phyloP scores from a whole-genome alignment of 2,888 invertebrate genomes.

The Buathra laborator region DNA sequence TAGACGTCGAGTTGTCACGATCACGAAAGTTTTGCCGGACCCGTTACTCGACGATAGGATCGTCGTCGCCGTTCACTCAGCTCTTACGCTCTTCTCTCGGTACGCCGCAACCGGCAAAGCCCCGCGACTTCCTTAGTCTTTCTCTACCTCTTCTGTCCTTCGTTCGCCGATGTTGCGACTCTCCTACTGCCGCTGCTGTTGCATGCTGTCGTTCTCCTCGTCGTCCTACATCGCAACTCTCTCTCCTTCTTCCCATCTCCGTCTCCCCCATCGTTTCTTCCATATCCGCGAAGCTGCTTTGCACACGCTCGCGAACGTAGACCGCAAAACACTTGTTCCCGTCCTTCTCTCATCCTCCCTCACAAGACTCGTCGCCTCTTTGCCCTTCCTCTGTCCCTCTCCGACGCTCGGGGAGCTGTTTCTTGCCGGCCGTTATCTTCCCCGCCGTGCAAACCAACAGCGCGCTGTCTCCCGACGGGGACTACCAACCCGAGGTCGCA shows the following conservation, averaged over 20 bases:
- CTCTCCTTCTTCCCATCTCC: constrained; percentile 56
- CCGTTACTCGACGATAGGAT: constrained; percentile 83
- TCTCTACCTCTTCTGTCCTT: constrained; percentile 41
- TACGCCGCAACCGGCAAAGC: constrained; percentile 39
- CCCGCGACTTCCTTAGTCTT: constrained; percentile 65
- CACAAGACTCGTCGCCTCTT: constrained; percentile 57
- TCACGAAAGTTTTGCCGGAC: constrained; percentile 81
- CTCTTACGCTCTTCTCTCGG: constrained; percentile 41
- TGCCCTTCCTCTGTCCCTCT: constrained; percentile 67
- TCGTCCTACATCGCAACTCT: constrained; percentile 70
- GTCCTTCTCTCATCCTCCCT: constrained; percentile 46
- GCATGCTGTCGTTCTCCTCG: constrained; percentile 62
- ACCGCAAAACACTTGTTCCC: constrained; percentile 49
- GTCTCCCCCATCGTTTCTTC: constrained; percentile 37
- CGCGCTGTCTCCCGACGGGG: not conserved
- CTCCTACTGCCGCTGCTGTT: constrained; percentile 10
- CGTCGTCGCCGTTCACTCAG: constrained; percentile 73
- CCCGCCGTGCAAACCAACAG: not conserved
- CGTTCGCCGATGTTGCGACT: not conserved
- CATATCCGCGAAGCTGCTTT: constrained; percentile 44
- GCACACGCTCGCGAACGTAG: constrained; percentile 20
- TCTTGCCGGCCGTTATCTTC: constrained; percentile 52
- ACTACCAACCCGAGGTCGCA: constrained; percentile 43
- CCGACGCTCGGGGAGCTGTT: not conserved
- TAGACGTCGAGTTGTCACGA: constrained; percentile 79